Conservation (phyloP, 2,797 vertebrate genomes). For the Erpetoichthys calabaricus region DNA sequence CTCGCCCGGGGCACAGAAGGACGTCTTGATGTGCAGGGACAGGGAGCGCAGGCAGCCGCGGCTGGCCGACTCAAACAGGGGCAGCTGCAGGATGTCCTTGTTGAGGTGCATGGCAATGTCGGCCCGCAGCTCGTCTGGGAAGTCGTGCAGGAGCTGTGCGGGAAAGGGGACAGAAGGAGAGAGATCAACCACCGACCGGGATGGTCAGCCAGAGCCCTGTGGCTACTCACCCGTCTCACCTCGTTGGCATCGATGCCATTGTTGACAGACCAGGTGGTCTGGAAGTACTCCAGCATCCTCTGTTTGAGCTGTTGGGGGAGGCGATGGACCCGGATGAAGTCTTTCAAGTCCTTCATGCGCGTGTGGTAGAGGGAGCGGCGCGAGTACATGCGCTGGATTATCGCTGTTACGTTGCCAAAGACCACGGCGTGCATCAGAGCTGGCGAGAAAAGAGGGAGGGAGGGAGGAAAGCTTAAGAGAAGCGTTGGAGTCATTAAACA, state of each 20-base stretch:
- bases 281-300: slow-evolving; percentile 88
- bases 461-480: too few relatives aligned
- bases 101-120: slow-evolving; percentile 93
- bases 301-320: slow-evolving; percentile 86
- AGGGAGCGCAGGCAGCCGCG: slow-evolving; percentile 84
- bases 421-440: slow-evolving; percentile 93
- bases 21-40: slow-evolving; percentile 88
- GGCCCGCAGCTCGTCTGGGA: slow-evolving; percentile 81
- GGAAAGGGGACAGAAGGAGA: neutral
- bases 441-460: slow-evolving; percentile 19
- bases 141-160: slow-evolving; percentile 77
- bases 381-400: slow-evolving; percentile 95
- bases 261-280: slow-evolving; percentile 92
- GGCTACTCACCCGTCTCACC: slow-evolving; percentile 40
- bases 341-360: slow-evolving; percentile 88
- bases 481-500: too few relatives aligned
- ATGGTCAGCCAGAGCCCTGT: neutral
- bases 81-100: slow-evolving; percentile 89
- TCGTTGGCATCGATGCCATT: slow-evolving; percentile 87
- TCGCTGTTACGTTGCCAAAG: slow-evolving; percentile 90
- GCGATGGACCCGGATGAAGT: slow-evolving; percentile 82
- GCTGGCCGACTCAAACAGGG: slow-evolving; percentile 76
- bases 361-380: slow-evolving; percentile 88
- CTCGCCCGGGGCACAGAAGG: slow-evolving; percentile 86
- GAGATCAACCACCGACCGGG: neutral